Evolutionary conservation across 1,140 invertebrate species (phyloP).

Genomic region (Cotesia chilonis): DNA sequence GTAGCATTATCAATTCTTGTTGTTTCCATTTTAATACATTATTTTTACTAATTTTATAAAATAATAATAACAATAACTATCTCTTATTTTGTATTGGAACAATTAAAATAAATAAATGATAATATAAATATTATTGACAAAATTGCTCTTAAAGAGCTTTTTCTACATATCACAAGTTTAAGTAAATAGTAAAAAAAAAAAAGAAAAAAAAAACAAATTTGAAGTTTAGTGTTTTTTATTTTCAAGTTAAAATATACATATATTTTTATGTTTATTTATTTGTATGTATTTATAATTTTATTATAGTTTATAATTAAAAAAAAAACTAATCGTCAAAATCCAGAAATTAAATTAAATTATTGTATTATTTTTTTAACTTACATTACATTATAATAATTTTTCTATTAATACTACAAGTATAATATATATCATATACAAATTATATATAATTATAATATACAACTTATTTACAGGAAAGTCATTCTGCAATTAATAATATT

Average conservation of each 20-base stretch:
- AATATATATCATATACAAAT: too few relatives aligned
- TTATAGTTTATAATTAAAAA: neutral
- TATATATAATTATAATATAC: too few relatives aligned
- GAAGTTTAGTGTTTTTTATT: neutral
- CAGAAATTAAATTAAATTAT: neutral
- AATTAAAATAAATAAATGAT: constrained; percentile 10
- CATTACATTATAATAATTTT: constrained; percentile 44
- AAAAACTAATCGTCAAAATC: neutral
- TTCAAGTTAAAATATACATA: neutral
- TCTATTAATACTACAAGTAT: neutral
- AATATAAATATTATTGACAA: constrained; percentile 1
- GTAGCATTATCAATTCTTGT: constrained; percentile 69
- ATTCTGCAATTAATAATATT: too few relatives aligned
- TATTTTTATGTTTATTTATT: neutral
- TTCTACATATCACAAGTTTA: constrained; percentile 19
- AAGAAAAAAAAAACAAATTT: constrained; percentile 15
- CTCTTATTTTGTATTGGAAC: constrained; percentile 32
- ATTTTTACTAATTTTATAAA: constrained; percentile 44
- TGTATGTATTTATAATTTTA: constrained; percentile 2
- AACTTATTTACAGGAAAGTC: too few relatives aligned
- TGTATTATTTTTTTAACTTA: constrained; percentile 34
- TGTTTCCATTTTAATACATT: constrained; percentile 69
- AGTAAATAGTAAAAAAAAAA: constrained; percentile 28
- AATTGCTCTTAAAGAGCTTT: neutral
- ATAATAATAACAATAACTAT: constrained; percentile 38